Base-by-base conservation (phyloP, 2,888 invertebrate species). In the Criorhina ranunculi region DNA sequence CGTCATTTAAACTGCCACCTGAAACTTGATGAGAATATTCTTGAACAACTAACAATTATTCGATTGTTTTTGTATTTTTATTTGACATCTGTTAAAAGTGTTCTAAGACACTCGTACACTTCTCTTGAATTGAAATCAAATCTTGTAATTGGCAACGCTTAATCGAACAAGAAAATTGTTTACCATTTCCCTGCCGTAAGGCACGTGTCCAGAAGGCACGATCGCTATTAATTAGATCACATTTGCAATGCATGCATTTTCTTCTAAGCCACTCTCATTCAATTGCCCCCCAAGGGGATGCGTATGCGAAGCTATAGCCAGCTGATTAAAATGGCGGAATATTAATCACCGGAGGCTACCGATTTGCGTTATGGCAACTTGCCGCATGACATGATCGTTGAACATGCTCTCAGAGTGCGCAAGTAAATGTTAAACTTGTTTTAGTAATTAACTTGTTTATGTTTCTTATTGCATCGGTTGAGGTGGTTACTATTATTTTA, bases 241-340 rank as follows among this genome's bases (percentile, higher is more conserved):
- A 57, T 37, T 69, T 55, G n/a, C 40, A 33, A 55, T 55, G 33
- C 55, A 55, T 55, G 55, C 33, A 35, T 4, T 55, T 8, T n/a
- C n/a, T 49, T 11, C 11, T 12, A 12, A 31, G 29, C n/a, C n/a
- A n/a, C n/a, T 31, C 57, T 57, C 33, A 53, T 5, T 55, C 55
- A 75, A 75, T 64, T 64, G 17, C 49, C 55, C 51, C 76, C 59
- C 51, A 62, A 12, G 62, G 70, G 77, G 70, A 78, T 78, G 70
- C 70, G 62, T 78, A 19, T 51, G 15, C 6, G 49, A 17, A 37
- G 33, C n/a, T n/a, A n/a, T n/a, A 55, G 44, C 31, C 15, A 49
- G 12, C 24, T 66, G 9, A 12, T 33, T 66, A n/a, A 29, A 51
- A 59, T 40, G 19, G 29, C 40, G 66, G 33, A 46, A 29, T 37